Base-by-base conservation (phyloP, 2,888 invertebrate species). In the Chirona hameri region DNA sequence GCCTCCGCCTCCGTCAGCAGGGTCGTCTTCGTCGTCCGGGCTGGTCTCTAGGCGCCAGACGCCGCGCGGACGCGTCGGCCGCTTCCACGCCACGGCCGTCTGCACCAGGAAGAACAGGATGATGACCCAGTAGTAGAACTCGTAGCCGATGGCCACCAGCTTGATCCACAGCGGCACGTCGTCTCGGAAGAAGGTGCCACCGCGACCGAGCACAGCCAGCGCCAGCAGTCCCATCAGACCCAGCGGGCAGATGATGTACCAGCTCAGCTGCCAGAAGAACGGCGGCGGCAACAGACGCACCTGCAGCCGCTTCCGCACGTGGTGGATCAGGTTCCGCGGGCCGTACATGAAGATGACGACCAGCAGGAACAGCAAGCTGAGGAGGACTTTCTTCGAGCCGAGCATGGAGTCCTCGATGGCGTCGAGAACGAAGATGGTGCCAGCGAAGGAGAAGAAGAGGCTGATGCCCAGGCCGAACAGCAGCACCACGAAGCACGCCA, bases 41-140 rank as follows among this genome's bases (percentile, higher is more conserved):
- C 18, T 39, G 7, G 1, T 18, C 24, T 76, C 39, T 24, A 76
- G 46, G 5, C 76, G 15, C 76, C 76, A 76, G 24, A 76, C 76
- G 24, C 76, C 76, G 24, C 76, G 76, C 27, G 76, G 76, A 9
- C 21, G 15, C 9, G 18, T 14, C 46, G 76, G 76, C 2, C 46
- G 39, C 24, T 24, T 31, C 76, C 76, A 76, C 24, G 76, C 76
- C 46, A 76, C 76, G 39, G 76, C 39, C 24, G 76, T 76, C 46
- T 76, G 76, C 21, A 76, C 46, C 18, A 46, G 24, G 21, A 76
- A 76, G 2, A 15, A 39, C 39, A 76, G 24, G 24, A 76, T 76
- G 76, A 76, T 76, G 24, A 76, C 18, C 76, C 76, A 76, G 46
- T 76, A 76, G 76, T 76, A 76, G 46, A 76, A 76, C 76, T 76